Percentiles rank a stretch among this genome's conserved stretches.
These are phyloP conservation scores for Pharmacophagus antenor DNA, from an alignment of 2,888 invertebrate genomes.

Conservation along the genomic window DNA sequence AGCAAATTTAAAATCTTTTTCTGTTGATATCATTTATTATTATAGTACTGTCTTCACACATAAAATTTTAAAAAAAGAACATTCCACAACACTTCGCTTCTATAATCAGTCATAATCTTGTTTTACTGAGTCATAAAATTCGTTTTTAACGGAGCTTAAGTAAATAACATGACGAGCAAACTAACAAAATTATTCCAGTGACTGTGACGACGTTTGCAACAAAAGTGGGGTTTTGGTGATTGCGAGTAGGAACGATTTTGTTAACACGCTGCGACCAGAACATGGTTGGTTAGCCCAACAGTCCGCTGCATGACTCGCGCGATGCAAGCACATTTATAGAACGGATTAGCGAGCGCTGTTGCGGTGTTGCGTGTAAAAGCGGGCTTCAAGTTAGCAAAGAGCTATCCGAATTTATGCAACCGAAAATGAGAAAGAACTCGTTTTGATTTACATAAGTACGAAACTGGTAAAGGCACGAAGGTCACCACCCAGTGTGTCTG, in stretches of 20 bases:
- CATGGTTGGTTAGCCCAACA: conserved; percentile 38
- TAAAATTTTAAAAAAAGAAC: too few species aligned
- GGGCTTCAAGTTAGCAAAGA: conserved; percentile 69
- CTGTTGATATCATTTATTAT: too few species aligned
- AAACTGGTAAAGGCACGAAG: conserved; percentile 48
- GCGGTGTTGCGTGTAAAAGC: conserved; percentile 68
- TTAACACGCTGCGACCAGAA: conserved; percentile 34
- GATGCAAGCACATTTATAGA: conserved; percentile 53
- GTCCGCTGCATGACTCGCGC: conserved; percentile 38
- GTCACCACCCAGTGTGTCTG: conserved; percentile 55
- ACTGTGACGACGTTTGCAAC: conserved; percentile 3
- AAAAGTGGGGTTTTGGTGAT: conserved; percentile 26
- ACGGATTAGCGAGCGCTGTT: conserved; percentile 63
- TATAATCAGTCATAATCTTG: too few species aligned
- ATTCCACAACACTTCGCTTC: too few species aligned
- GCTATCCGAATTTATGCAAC: conserved; percentile 70
- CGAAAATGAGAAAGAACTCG: conserved; percentile 71
- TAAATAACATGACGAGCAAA: background rate
- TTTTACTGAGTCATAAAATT: background rate
- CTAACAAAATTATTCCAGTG: background rate
- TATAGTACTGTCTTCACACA: too few species aligned
- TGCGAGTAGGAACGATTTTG: conserved; percentile 31
- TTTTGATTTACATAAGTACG: conserved; percentile 65
- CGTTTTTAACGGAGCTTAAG: background rate
- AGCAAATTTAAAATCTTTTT: too few species aligned